These are phyloP conservation scores for Pogonomyrmex californicus DNA, from an alignment of 1,140 invertebrate species.

Conservation along the genomic window DNA sequence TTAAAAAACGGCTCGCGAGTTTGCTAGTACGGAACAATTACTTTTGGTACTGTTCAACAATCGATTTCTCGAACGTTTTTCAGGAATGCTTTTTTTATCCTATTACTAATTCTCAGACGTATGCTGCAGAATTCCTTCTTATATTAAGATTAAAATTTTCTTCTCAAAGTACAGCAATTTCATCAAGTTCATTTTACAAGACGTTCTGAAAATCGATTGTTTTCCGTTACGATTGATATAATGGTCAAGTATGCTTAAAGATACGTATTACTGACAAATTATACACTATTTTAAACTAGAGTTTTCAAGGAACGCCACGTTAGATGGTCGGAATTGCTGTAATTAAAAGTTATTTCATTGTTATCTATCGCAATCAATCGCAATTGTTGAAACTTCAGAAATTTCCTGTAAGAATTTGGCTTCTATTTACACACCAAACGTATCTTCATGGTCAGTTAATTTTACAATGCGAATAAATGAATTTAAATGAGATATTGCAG, in stretches of 20 bases:
- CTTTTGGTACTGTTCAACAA: conserved; percentile 78
- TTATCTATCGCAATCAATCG: background rate
- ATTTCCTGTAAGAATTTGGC: background rate
- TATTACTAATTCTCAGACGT: background rate
- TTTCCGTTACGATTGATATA: conserved; percentile 66
- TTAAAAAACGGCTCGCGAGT: conserved; percentile 50
- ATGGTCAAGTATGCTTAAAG: conserved; percentile 73
- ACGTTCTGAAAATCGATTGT: conserved; percentile 72
- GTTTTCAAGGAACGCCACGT: conserved; percentile 75
- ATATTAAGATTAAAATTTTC: background rate
- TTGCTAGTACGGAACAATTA: conserved; percentile 72
- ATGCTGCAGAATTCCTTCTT: background rate
- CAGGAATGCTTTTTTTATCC: background rate
- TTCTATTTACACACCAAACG: background rate
- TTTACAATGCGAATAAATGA: conserved; percentile 1
- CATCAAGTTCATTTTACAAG: conserved; percentile 33
- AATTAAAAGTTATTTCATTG: conserved; percentile 52
- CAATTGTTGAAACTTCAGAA: background rate
- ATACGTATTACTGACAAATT: conserved; percentile 69
- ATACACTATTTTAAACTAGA: conserved; percentile 75
- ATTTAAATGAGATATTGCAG: background rate
- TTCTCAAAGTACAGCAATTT: conserved; percentile 22
- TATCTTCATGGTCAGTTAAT: background rate
- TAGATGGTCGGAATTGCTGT: conserved; percentile 63
- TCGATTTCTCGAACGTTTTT: conserved; percentile 71